These are phyloP conservation scores for Rhopalosiphum nymphaeae DNA, from an alignment of 2,888 invertebrate genomes.

Conservation along the genomic window DNA sequence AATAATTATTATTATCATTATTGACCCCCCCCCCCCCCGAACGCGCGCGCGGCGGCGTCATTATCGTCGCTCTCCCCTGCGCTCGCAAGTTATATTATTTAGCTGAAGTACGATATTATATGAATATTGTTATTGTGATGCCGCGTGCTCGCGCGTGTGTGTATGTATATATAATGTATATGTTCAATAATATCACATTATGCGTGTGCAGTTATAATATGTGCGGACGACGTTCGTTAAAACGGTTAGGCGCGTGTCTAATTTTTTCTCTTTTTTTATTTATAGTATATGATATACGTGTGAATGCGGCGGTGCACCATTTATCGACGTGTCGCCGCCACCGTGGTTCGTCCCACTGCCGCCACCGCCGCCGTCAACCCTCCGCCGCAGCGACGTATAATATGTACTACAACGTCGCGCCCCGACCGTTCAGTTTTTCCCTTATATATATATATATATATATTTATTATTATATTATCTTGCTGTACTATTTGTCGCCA, in stretches of 20 bases:
- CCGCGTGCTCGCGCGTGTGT: neutral
- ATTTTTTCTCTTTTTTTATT: neutral
- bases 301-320: conserved; percentile 53
- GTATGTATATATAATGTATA: neutral
- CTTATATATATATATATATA: no score
- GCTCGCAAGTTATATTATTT: neutral
- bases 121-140: neutral
- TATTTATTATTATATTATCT: no score
- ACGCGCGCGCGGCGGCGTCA: neutral
- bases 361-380: neutral
- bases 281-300: conserved; percentile 22
- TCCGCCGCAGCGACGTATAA: neutral
- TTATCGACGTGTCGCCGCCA: conserved; percentile 59
- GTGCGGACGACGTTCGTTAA: neutral
- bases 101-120: neutral
- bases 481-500: no score
- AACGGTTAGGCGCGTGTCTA: conserved; percentile 51
- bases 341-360: conserved; percentile 24
- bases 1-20: neutral
- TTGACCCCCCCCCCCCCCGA: neutral
- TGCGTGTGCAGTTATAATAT: neutral
- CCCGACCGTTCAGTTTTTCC: conserved; percentile 18
- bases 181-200: neutral
- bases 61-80: neutral
- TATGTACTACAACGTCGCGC: neutral